phyloP scores from a whole-genome alignment of 2,113 vertebrate species.

The Pungitius pungitius region DNA sequence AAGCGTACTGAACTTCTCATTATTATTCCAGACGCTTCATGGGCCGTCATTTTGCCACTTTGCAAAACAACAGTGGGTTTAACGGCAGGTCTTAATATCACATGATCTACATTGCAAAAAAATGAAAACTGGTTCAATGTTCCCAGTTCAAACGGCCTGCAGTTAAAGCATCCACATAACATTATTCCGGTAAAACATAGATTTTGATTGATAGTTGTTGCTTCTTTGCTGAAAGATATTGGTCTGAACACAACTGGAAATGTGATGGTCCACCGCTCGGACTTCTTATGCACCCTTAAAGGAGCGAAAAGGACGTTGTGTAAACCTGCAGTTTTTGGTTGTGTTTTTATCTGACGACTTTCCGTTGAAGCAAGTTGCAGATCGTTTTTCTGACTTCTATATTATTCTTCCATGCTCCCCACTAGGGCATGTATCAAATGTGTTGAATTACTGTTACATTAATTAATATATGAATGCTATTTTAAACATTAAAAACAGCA shows the following conservation, averaged over 20 bases:
- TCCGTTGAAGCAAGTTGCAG: background rate
- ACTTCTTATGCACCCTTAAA: slow-evolving; percentile 48
- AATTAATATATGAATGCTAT: background rate
- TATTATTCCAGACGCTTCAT: background rate
- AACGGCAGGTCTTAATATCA: background rate
- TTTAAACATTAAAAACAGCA: background rate
- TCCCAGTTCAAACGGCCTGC: slow-evolving; percentile 12
- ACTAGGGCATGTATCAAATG: background rate
- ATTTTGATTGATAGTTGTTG: slow-evolving; percentile 61
- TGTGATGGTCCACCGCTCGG: slow-evolving; percentile 75
- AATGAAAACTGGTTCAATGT: background rate
- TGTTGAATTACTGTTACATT: background rate
- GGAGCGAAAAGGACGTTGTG: slow-evolving; percentile 43
- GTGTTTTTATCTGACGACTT: slow-evolving; percentile 9
- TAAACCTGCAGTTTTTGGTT: slow-evolving; percentile 45
- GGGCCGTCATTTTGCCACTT: background rate
- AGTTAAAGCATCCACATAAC: slow-evolving; percentile 47
- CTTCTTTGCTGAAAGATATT: slow-evolving; percentile 60
- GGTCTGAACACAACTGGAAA: slow-evolving; percentile 59
- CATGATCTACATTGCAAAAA: background rate
- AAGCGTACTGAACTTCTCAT: background rate
- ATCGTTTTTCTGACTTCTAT: background rate
- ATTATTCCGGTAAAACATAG: slow-evolving; percentile 43
- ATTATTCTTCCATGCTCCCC: background rate
- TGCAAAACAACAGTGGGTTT: background rate